phyloP scores from a whole-genome alignment of 2,888 invertebrate genomes.

The Rhagophthalmus giganteus region DNA sequence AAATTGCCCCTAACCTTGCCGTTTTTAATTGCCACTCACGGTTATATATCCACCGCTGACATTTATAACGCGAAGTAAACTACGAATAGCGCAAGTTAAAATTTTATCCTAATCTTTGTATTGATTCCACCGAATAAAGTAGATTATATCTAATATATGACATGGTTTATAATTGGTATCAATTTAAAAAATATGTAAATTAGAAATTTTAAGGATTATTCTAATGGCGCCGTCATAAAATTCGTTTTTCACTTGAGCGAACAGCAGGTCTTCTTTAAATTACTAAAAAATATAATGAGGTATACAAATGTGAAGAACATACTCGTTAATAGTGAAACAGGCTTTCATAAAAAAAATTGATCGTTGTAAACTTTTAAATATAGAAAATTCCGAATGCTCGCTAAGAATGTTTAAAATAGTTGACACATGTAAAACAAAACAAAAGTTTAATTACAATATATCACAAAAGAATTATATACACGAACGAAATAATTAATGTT shows the following conservation, averaged over 20 bases:
- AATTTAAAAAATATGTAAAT: constrained; percentile 10
- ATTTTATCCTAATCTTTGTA: not conserved
- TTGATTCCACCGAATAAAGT: not conserved
- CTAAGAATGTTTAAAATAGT: constrained; percentile 6
- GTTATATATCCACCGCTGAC: not conserved
- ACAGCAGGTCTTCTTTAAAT: constrained; percentile 9
- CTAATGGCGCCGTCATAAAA: constrained; percentile 14
- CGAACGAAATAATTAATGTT: constrained; percentile 39
- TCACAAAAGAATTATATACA: constrained; percentile 32
- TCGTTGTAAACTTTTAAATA: constrained; percentile 3
- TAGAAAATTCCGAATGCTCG: constrained; percentile 3
- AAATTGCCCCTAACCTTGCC: not conserved
- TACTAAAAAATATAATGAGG: not conserved
- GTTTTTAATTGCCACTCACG: not conserved
- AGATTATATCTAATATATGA: constrained; percentile 10
- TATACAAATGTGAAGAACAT: constrained; percentile 3
- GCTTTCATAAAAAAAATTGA: constrained; percentile 5
- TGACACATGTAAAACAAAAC: constrained; percentile 15
- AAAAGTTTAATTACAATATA: constrained; percentile 26
- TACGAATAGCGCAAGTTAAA: not conserved
- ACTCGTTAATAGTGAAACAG: constrained; percentile 9
- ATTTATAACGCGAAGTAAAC: not conserved
- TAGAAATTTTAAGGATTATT: constrained; percentile 8
- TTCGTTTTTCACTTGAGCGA: constrained; percentile 6
- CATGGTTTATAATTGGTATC: constrained; percentile 6